Conservation (phyloP, 2,113 vertebrate species). For the Speoplatyrhinus poulsoni region DNA sequence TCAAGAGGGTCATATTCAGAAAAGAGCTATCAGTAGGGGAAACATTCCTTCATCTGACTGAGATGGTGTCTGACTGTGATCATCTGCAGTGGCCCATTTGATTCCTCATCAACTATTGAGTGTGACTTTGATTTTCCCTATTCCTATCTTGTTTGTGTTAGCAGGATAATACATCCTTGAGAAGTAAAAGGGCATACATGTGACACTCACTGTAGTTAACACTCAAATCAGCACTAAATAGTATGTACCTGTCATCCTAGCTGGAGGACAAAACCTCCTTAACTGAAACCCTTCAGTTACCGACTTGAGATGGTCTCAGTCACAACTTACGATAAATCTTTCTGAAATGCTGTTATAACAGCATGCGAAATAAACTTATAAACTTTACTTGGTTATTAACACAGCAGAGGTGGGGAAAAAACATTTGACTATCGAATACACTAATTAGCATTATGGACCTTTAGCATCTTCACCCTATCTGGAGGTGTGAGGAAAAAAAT, state of each 20-base stretch:
- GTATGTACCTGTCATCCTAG: no score
- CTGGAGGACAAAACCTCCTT: no score
- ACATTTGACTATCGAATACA: no score
- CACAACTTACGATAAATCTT: background rate
- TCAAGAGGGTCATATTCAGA: slow-evolving; percentile 22
- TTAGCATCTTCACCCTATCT: no score
- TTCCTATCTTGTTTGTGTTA: background rate
- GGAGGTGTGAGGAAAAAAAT: no score
- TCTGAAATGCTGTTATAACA: background rate
- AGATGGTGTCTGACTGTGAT: slow-evolving; percentile 26
- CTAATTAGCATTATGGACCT: no score
- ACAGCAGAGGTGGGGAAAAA: no score
- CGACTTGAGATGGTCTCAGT: background rate
- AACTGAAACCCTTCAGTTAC: no score
- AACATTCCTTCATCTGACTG: slow-evolving; percentile 15
- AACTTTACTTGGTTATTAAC: no score
- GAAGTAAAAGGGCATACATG: background rate
- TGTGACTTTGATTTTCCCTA: slow-evolving; percentile 24
- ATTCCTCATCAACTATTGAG: slow-evolving; percentile 26
- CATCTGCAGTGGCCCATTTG: slow-evolving; percentile 23
- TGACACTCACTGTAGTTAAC: slow-evolving; percentile 9
- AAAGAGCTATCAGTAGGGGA: slow-evolving; percentile 18
- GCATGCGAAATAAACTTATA: no score
- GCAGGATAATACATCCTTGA: background rate
- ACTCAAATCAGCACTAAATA: background rate